These are phyloP conservation scores for Danaus plexippus DNA, from an alignment of 1,140 invertebrate species.

Conservation along the genomic window DNA sequence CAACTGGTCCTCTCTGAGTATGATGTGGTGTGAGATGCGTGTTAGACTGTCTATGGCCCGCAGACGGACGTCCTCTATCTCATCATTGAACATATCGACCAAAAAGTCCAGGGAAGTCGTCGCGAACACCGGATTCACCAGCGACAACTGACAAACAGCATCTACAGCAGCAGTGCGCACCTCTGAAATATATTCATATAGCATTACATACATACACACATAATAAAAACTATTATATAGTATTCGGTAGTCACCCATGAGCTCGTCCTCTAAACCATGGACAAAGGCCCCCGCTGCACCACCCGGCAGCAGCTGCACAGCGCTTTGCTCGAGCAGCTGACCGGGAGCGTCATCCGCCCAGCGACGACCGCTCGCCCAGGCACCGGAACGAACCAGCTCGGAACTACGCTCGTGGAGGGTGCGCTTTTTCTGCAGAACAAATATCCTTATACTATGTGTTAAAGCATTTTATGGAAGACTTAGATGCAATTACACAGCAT, in stretches of 20 bases:
- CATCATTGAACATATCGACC: conserved; percentile 99
- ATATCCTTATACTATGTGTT: not conserved
- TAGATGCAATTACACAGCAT: no score
- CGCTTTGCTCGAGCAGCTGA: conserved; percentile 76
- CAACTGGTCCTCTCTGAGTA: conserved; percentile 93
- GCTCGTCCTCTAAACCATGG: conserved; percentile 98
- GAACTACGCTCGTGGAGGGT: conserved; percentile 89
- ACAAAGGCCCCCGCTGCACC: conserved; percentile 98
- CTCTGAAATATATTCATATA: conserved; percentile 72
- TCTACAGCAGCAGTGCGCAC: conserved; percentile 95
- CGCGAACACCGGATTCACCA: conserved; percentile 89
- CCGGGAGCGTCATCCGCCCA: conserved; percentile 92
- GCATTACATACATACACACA: no score
- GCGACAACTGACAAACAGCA: conserved; percentile 91
- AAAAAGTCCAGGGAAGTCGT: conserved; percentile 92
- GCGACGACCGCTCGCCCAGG: conserved; percentile 92
- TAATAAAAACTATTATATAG: no score
- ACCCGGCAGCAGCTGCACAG: conserved; percentile 88
- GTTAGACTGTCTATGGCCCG: conserved; percentile 94
- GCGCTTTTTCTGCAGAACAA: conserved; percentile 72
- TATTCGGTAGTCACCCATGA: conserved; percentile 76
- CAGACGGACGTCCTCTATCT: conserved; percentile 96
- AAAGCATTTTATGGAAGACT: no score
- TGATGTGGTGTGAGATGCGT: conserved; percentile 89
- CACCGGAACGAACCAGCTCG: conserved; percentile 84